phyloP scores from a whole-genome alignment of 2,888 invertebrate species.

The Heliconius hortense region DNA sequence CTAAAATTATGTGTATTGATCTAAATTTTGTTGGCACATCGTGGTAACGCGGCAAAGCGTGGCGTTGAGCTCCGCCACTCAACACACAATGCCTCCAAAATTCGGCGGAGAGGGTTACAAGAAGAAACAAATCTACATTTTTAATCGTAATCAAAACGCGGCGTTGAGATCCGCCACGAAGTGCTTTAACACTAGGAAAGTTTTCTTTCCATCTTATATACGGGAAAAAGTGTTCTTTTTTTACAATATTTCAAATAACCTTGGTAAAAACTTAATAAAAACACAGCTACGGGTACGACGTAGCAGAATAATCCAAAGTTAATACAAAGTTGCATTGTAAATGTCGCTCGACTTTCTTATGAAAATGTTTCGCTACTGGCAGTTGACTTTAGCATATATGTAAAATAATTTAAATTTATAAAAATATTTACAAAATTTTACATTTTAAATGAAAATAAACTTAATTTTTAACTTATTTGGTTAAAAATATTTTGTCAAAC shows the following conservation, averaged over 20 bases:
- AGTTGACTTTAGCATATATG: slow-evolving; percentile 8
- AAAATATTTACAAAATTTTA: slow-evolving; percentile 19
- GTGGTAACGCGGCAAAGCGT: too few relatives aligned
- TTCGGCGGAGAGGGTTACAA: too few relatives aligned
- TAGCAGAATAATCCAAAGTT: slow-evolving; percentile 21
- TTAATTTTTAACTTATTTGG: neutral
- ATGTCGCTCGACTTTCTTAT: slow-evolving; percentile 27
- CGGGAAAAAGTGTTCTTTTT: neutral
- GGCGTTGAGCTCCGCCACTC: too few relatives aligned
- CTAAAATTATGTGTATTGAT: too few relatives aligned
- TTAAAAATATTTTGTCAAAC: neutral
- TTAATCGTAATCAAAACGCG: neutral
- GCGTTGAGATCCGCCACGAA: neutral
- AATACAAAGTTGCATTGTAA: slow-evolving; percentile 26
- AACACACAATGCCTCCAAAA: too few relatives aligned
- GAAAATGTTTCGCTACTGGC: slow-evolving; percentile 30
- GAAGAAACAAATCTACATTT: too few relatives aligned
- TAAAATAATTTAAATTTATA: slow-evolving; percentile 21
- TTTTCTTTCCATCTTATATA: neutral
- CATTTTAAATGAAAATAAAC: slow-evolving; percentile 14
- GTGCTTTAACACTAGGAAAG: neutral
- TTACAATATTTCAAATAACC: neutral
- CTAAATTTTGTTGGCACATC: too few relatives aligned
- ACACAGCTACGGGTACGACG: slow-evolving; percentile 4
- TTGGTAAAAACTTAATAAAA: slow-evolving; percentile 17